Evolutionary conservation across 1,140 invertebrate genomes (phyloP), one percentile per base, ranked within the genome.

Genomic region (Drosophila orosa): DNA sequence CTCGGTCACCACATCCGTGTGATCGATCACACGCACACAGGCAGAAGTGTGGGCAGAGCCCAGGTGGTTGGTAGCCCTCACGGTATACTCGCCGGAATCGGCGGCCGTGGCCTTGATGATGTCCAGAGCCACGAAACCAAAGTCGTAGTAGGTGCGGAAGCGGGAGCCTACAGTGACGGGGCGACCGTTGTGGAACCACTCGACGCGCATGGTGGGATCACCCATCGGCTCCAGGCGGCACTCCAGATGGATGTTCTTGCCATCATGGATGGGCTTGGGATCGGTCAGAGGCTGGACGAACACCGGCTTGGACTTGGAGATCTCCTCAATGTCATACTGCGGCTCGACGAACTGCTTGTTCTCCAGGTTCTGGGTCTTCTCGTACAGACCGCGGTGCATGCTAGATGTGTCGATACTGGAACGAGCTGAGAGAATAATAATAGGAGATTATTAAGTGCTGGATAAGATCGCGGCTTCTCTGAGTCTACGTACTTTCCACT

Each of bases 61-160:
- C 69, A 98, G 93, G 84, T 97, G 95, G 92, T 99, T 99, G 0
- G 97, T 97, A 22, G 97, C 98, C 68, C 96, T 93, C 35, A 97
- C 97, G 0, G 97, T 98, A 78, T 98, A 98, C 93, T 98, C 97
- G 39, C 99, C 99, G 31, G 97, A 96, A 92, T 99, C 99, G 29
- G 96, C 93, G 15, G 96, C 95, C 27, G 96, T 97, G 1, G 96
- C 95, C 86, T 98, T 96, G 57, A 98, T 95, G 42, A 99, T 98
- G 80, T 98, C 97, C 58, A 99, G 92, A 50, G 97, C 97, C 25
- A 98, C 97, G 84, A 97, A 98, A 13, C 98, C 98, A 91, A 98
- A 98, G 82, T 98, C 97, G 77, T 98, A 97, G 82, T 98, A 98
- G n/a, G 97, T 98, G 89, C 96, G 95, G 92, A 98, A 98, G 83